Conservation (phyloP, 2,888 invertebrate genomes). For the Apocheima hispidaria region DNA sequence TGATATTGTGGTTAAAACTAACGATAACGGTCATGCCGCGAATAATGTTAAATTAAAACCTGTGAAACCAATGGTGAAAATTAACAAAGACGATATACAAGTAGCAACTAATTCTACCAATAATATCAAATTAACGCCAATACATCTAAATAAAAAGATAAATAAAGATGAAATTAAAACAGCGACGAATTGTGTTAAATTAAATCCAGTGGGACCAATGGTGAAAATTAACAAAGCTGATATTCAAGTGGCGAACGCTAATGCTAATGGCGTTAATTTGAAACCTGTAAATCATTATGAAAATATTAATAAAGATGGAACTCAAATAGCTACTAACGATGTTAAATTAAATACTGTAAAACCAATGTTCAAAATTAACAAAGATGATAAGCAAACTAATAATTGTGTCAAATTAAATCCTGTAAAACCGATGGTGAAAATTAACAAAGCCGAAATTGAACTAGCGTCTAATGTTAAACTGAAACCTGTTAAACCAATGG, state of each 20-base stretch:
- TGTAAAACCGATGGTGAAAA: slow-evolving; percentile 1
- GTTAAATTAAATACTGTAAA: not conserved
- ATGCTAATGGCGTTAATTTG: not conserved
- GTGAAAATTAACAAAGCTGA: slow-evolving; percentile 2
- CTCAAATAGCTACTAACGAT: not conserved
- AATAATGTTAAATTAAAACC: slow-evolving; percentile 38
- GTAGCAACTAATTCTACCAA: not conserved
- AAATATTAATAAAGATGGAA: not conserved
- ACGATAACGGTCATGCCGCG: too few species aligned
- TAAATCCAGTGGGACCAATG: not conserved
- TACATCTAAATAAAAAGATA: not conserved
- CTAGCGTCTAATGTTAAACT: slow-evolving; percentile 1
- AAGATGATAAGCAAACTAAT: not conserved
- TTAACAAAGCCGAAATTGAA: not conserved
- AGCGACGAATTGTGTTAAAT: not conserved
- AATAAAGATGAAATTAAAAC: slow-evolving; percentile 1
- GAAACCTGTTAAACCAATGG: not conserved
- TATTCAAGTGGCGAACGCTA: not conserved
- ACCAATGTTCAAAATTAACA: slow-evolving; percentile 1
- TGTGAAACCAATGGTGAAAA: not conserved
- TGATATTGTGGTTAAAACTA: slow-evolving; percentile 70
- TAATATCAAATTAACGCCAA: not conserved
- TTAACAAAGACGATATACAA: not conserved
- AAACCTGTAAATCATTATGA: not conserved
- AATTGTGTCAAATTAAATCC: not conserved